Evolutionary conservation across 2,888 invertebrate genomes (phyloP).

Genomic region (Arctia plantaginis): DNA sequence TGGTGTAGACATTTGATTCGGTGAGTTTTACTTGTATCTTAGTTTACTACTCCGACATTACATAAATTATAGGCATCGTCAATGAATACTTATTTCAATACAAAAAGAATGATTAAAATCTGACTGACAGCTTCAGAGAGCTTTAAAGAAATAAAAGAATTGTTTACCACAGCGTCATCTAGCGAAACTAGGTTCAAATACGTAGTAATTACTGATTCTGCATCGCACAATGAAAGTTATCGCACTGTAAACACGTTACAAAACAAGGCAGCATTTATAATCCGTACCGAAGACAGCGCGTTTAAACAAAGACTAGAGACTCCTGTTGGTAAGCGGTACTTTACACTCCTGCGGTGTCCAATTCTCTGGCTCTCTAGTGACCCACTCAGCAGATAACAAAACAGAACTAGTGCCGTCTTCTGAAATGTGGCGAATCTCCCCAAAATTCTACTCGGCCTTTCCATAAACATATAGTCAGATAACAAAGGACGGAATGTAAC

Average conservation of each 20-base stretch:
- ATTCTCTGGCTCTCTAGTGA: background rate
- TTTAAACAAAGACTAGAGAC: too few relatives aligned
- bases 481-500: background rate
- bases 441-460: background rate
- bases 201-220: background rate
- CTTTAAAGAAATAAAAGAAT: background rate
- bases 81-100: background rate
- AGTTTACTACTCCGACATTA: too few relatives aligned
- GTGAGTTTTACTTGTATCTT: too few relatives aligned
- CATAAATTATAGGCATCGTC: background rate
- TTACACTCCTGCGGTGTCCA: too few relatives aligned
- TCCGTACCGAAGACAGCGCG: too few relatives aligned
- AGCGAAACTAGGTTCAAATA: background rate
- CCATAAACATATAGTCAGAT: background rate
- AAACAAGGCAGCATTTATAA: background rate
- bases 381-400: background rate
- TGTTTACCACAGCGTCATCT: background rate
- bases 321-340: too few relatives aligned
- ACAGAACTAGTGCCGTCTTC: background rate
- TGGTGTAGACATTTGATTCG: too few relatives aligned
- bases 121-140: background rate
- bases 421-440: background rate
- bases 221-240: background rate
- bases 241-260: background rate
- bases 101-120: background rate